Evolutionary conservation across 2,888 invertebrate species (phyloP).

Genomic region (Athetis lepigone): DNA sequence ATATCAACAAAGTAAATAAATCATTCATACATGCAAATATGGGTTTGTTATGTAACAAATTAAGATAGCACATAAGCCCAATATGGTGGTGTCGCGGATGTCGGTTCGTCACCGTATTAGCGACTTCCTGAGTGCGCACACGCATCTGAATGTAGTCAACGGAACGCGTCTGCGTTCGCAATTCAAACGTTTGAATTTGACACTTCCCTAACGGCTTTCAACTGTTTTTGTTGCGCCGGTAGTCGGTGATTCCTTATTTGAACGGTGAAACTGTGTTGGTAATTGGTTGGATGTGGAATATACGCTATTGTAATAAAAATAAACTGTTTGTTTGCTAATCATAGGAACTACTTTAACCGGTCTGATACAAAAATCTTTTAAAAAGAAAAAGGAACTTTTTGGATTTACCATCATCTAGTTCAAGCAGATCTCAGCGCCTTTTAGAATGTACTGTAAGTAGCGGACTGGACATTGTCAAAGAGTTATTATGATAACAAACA

Average conservation of each 20-base stretch:
- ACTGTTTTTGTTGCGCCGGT: conserved; percentile 46
- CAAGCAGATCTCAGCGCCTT: too few species aligned
- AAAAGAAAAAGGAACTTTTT: too few species aligned
- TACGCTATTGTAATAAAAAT: too few species aligned
- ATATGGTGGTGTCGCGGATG: conserved; percentile 77
- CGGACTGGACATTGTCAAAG: too few species aligned
- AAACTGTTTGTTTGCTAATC: too few species aligned
- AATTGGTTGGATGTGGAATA: too few species aligned
- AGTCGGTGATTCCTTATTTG: conserved; percentile 28
- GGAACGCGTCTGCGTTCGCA: conserved; percentile 79
- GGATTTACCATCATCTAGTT: too few species aligned
- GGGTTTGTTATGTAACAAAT: conserved; percentile 53
- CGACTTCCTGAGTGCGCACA: conserved; percentile 79
- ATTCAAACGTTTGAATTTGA: conserved; percentile 76
- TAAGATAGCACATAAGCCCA: conserved; percentile 59
- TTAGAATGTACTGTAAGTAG: too few species aligned
- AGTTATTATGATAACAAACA: too few species aligned
- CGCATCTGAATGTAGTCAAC: conserved; percentile 77
- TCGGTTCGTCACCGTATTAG: conserved; percentile 82
- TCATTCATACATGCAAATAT: conserved; percentile 50
- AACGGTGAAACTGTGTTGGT: conserved; percentile 6
- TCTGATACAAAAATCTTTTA: too few species aligned
- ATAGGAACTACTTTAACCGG: too few species aligned
- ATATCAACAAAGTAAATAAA: conserved; percentile 50
- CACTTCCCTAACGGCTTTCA: conserved; percentile 61